Evolutionary conservation across 2,113 vertebrate genomes (phyloP).

Genomic region (Cephalopterus ornatus): DNA sequence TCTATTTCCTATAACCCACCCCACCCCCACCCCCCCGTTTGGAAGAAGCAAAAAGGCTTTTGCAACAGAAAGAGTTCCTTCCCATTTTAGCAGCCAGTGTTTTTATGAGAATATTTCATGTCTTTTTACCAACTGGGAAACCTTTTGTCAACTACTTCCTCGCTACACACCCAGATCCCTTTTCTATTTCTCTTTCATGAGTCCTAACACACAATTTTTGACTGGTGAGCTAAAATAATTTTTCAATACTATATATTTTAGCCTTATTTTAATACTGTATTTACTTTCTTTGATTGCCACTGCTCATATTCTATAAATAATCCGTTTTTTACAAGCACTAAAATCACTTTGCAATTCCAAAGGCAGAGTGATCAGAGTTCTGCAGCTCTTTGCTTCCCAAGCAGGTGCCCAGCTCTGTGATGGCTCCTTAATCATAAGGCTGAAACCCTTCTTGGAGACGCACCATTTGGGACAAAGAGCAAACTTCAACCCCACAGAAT

Average conservation of each 20-base stretch:
- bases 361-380: neutral
- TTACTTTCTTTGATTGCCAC: neutral
- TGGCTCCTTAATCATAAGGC: neutral
- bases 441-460: neutral
- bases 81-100: neutral
- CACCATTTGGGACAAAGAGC: accelerated
- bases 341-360: neutral
- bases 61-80: neutral
- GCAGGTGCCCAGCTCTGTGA: neutral
- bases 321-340: neutral
- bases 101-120: neutral
- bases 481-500: neutral
- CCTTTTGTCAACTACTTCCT: neutral
- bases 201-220: neutral
- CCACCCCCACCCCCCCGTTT: neutral
- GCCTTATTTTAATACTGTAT: neutral
- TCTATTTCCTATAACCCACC: too few relatives aligned
- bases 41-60: neutral
- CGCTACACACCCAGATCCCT: neutral
- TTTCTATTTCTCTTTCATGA: neutral
- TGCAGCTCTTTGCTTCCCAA: neutral
- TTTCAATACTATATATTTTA: neutral
- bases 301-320: neutral
- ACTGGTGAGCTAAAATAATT: neutral
- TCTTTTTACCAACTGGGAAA: neutral